Evolutionary conservation across 2,797 vertebrate genomes (phyloP).

Genomic region (Spheniscus humboldti): DNA sequence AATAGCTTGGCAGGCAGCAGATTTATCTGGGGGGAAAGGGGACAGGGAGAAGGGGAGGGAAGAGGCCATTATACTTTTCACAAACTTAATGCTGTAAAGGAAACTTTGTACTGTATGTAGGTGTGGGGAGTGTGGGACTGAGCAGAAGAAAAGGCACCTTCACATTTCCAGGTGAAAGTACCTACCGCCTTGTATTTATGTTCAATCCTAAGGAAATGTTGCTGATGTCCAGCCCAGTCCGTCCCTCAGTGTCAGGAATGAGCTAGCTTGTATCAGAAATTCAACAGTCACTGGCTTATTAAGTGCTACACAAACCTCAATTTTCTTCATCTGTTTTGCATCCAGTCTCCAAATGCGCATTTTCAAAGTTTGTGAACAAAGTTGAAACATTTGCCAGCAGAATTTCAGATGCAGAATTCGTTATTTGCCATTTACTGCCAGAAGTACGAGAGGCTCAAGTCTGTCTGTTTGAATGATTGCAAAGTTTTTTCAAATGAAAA

Average conservation of each 20-base stretch:
- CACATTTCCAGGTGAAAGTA: background rate
- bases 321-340: background rate
- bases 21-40: rapidly evolving
- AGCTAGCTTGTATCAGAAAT: background rate
- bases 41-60: background rate
- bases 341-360: background rate
- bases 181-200: background rate
- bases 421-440: background rate
- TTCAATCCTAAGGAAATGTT: background rate
- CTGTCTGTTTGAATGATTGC: background rate
- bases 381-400: background rate
- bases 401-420: background rate
- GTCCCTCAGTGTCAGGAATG: background rate
- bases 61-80: background rate
- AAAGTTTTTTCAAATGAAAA: background rate
- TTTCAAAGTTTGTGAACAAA: background rate
- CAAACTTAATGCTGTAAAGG: background rate
- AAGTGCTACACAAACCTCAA: background rate
- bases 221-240: background rate
- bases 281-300: background rate
- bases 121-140: background rate
- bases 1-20: background rate
- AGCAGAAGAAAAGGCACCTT: background rate
- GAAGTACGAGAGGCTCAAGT: background rate
- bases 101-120: background rate